Conservation (phyloP, 2,797 vertebrate species). For the Phylloscopus collybita region DNA sequence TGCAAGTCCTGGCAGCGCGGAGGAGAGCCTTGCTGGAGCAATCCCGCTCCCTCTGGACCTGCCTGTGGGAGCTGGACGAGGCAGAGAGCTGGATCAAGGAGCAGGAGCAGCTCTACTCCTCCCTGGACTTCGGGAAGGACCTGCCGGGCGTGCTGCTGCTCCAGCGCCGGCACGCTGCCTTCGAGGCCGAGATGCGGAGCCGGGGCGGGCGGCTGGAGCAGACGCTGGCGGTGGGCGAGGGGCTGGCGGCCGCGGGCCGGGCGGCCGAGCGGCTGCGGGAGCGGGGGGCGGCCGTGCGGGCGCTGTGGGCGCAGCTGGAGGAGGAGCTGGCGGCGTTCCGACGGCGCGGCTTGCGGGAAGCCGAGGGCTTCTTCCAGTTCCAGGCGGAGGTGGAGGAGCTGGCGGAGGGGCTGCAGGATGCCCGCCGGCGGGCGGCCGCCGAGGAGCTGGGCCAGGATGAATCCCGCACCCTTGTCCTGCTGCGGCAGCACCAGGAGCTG, state of each 20-base stretch:
- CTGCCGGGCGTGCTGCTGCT: constrained; percentile 90
- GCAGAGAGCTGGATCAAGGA: constrained; percentile 95
- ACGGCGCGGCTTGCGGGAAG: constrained; percentile 87
- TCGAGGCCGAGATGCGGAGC: constrained; percentile 91
- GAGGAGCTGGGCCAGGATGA: constrained; percentile 92
- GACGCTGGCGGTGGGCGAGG: constrained; percentile 81
- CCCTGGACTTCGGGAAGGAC: constrained; percentile 94
- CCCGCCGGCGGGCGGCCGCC: constrained; percentile 82
- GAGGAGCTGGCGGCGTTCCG: constrained; percentile 89
- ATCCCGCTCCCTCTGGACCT: constrained; percentile 91
- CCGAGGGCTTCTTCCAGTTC: constrained; percentile 93
- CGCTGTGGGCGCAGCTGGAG: constrained; percentile 87
- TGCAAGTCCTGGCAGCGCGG: constrained; percentile 84
- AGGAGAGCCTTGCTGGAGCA: constrained; percentile 87
- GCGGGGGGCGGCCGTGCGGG: constrained; percentile 79
- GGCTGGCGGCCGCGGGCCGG: constrained; percentile 80
- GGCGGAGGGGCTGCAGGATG: constrained; percentile 86
- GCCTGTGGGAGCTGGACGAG: constrained; percentile 93
- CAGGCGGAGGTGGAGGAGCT: constrained; percentile 93
- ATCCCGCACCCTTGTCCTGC: constrained; percentile 86
- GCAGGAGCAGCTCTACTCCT: constrained; percentile 94
- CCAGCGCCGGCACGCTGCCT: constrained; percentile 91
- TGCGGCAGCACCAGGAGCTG: constrained; percentile 87
- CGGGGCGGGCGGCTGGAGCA: constrained; percentile 81
- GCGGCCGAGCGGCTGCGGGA: constrained; percentile 78